These are phyloP conservation scores for Parnassius smintheus DNA, from an alignment of 2,888 invertebrate species.

Conservation along the genomic window DNA sequence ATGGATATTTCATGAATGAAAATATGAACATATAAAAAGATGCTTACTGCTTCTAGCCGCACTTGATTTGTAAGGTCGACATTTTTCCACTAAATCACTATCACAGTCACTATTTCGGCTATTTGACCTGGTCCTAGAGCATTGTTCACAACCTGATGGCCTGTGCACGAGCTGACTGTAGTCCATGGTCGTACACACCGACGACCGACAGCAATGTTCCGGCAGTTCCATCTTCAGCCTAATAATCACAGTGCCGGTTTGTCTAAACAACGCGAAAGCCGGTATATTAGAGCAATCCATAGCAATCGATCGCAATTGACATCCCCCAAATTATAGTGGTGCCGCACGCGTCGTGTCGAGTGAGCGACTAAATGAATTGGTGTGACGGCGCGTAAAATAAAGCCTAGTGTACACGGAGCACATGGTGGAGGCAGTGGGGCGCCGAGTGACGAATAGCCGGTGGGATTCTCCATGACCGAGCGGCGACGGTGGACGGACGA, in stretches of 20 bases:
- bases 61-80: slow-evolving; percentile 62
- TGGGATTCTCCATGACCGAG: slow-evolving; percentile 49
- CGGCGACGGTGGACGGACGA: slow-evolving; percentile 31
- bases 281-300: slow-evolving; percentile 71
- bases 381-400: slow-evolving; percentile 73
- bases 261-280: slow-evolving; percentile 61
- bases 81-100: slow-evolving; percentile 66
- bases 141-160: slow-evolving; percentile 64
- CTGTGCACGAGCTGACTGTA: slow-evolving; percentile 46
- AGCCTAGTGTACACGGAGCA: slow-evolving; percentile 57
- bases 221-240: slow-evolving; percentile 63
- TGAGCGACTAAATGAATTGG: slow-evolving; percentile 73
- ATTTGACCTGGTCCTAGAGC: slow-evolving; percentile 68
- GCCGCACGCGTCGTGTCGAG: slow-evolving; percentile 71
- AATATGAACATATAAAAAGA: slow-evolving; percentile 34
- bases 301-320: slow-evolving; percentile 59
- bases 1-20: slow-evolving; percentile 36
- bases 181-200: slow-evolving; percentile 40
- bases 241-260: slow-evolving; percentile 66
- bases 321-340: slow-evolving; percentile 67
- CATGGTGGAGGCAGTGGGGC: slow-evolving; percentile 61
- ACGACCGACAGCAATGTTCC: slow-evolving; percentile 43
- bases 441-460: slow-evolving; percentile 55
- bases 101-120: slow-evolving; percentile 75
- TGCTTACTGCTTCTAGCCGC: slow-evolving; percentile 72